Evolutionary conservation across 1,140 invertebrate species (phyloP).

Genomic region (Antheraea pernyi): DNA sequence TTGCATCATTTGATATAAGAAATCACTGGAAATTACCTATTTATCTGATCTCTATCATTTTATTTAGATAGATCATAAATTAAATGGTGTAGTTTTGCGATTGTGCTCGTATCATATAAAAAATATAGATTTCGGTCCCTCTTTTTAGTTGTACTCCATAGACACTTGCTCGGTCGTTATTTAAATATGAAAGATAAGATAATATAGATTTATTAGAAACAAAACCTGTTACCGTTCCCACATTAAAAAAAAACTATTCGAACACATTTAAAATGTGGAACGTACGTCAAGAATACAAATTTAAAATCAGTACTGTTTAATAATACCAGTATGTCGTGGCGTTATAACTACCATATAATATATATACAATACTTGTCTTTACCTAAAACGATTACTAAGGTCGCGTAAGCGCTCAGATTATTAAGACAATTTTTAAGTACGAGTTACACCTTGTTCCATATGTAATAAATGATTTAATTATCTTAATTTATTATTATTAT

Average conservation of each 20-base stretch:
- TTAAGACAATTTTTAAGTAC: neutral
- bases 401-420: neutral
- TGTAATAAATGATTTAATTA: neutral
- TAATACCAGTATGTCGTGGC: neutral
- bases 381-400: neutral
- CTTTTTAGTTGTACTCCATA: too few species aligned
- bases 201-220: too few species aligned
- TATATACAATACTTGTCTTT: neutral
- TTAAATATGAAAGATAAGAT: too few species aligned
- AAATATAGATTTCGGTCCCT: too few species aligned
- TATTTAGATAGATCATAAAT: too few species aligned
- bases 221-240: too few species aligned
- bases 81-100: too few species aligned
- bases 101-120: too few species aligned
- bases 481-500: too few species aligned
- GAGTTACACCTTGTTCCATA: neutral
- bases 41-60: too few species aligned
- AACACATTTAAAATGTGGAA: neutral
- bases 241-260: too few species aligned
- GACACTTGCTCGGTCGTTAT: too few species aligned
- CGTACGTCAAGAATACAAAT: neutral
- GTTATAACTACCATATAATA: neutral
- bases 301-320: neutral
- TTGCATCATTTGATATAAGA: neutral
- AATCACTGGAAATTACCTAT: neutral